A percentile compares a stretch with the other conserved stretches of the same genome.
Evolutionary conservation across 2,797 vertebrate species (phyloP).

Genomic region (Morelia viridis): DNA sequence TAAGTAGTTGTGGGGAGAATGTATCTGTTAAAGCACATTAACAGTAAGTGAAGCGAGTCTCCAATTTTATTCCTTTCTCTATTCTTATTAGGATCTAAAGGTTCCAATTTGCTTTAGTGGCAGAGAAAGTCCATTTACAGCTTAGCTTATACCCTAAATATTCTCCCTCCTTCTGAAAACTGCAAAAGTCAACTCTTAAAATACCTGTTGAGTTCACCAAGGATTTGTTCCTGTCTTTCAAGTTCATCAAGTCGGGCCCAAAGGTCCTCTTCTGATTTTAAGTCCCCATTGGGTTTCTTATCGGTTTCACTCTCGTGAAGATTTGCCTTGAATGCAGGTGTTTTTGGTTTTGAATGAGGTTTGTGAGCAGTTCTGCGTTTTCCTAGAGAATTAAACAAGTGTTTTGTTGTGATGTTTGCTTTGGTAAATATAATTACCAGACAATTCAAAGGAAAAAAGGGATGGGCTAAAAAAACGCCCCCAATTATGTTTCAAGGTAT

Average conservation of each 20-base stretch:
- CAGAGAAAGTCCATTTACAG: neutral
- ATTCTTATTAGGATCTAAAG: too few relatives aligned
- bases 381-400: conserved; percentile 62
- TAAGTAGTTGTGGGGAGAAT: neutral
- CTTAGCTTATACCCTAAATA: neutral
- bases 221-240: conserved; percentile 84
- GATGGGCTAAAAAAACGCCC: neutral
- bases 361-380: conserved; percentile 87
- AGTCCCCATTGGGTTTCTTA: conserved; percentile 53
- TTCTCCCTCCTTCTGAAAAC: neutral
- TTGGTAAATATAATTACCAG: conserved; percentile 23
- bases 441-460: neutral
- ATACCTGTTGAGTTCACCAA: conserved; percentile 76
- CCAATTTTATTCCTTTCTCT: too few relatives aligned
- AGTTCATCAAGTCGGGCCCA: conserved; percentile 91
- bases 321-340: conserved; percentile 72
- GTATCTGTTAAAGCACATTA: too few relatives aligned
- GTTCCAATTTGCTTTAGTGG: neutral
- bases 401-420: neutral
- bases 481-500: conserved; percentile 48
- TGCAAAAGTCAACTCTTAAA: neutral
- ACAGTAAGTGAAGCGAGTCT: too few relatives aligned
- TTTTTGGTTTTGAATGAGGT: conserved; percentile 89
- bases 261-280: conserved; percentile 82
- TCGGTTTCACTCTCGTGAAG: conserved; percentile 59